Conservation (phyloP, 64 coral and sea anemone species). For the Acropora yongei region DNA sequence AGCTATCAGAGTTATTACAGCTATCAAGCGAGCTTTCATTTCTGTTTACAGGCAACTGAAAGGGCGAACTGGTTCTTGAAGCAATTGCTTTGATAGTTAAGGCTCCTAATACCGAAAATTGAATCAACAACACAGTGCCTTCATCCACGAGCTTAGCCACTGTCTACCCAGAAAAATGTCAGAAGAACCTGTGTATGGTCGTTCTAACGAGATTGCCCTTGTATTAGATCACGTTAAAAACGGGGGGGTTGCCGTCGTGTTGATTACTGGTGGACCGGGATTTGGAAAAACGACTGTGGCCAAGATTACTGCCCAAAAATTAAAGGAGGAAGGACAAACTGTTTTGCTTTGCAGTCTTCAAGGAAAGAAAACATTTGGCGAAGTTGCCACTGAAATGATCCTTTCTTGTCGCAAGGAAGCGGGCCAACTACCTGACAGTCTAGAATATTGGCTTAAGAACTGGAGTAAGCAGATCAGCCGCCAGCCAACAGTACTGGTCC, state of each 20-base stretch:
- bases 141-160: neutral
- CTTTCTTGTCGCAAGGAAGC: neutral
- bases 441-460: neutral
- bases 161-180: neutral
- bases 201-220: neutral
- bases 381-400: conserved; percentile 31
- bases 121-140: neutral
- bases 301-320: conserved; percentile 12
- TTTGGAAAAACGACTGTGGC: conserved; percentile 55
- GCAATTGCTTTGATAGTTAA: neutral
- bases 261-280: conserved; percentile 22
- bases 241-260: neutral
- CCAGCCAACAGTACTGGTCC: neutral
- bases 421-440: neutral
- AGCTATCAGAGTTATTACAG: too few species aligned
- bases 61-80: too few species aligned
- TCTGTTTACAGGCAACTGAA: too few species aligned
- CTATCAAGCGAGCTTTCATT: too few species aligned
- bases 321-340: neutral
- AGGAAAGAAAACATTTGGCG: conserved; percentile 14
- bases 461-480: neutral
- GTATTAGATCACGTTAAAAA: neutral
- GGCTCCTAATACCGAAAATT: neutral
- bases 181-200: neutral
- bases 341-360: neutral